Conservation (phyloP, 2,797 vertebrate genomes). For the Premnoplex brunnescens region DNA sequence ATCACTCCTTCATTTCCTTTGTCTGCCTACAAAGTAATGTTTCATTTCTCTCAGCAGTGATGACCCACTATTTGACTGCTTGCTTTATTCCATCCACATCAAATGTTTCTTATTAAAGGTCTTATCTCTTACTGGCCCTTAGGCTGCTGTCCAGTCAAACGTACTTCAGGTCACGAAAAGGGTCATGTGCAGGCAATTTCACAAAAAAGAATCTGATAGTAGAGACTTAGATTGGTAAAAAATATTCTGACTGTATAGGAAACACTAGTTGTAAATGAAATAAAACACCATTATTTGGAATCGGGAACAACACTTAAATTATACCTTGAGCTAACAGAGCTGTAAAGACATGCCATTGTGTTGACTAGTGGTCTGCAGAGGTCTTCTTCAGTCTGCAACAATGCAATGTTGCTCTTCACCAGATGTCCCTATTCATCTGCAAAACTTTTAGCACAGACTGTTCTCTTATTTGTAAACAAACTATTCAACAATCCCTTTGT, state of each 20-base stretch:
- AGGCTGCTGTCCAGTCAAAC: not conserved
- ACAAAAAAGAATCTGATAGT: not conserved
- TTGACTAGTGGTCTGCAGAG: not conserved
- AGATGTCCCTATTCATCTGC: conserved; percentile 47
- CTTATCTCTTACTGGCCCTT: not conserved
- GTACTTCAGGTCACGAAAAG: not conserved
- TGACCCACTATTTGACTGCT: accelerated
- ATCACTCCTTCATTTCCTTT: not conserved
- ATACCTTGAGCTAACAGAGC: not conserved
- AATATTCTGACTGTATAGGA: not conserved
- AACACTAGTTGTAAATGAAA: not conserved
- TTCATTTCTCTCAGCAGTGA: not conserved
- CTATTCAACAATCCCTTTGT: conserved; percentile 16
- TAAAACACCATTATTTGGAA: not conserved
- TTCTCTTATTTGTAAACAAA: conserved; percentile 59
- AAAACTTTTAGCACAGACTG: conserved; percentile 55
- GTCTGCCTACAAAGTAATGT: not conserved
- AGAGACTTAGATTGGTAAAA: not conserved
- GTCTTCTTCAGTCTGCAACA: not conserved
- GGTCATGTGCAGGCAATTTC: not conserved
- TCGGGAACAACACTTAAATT: not conserved
- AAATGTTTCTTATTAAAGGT: not conserved
- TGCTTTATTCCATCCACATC: not conserved
- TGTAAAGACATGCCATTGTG: not conserved
- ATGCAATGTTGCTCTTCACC: not conserved